Evolutionary conservation across 2,113 vertebrate species (phyloP).

Genomic region (Coregonus clupeaformis): DNA sequence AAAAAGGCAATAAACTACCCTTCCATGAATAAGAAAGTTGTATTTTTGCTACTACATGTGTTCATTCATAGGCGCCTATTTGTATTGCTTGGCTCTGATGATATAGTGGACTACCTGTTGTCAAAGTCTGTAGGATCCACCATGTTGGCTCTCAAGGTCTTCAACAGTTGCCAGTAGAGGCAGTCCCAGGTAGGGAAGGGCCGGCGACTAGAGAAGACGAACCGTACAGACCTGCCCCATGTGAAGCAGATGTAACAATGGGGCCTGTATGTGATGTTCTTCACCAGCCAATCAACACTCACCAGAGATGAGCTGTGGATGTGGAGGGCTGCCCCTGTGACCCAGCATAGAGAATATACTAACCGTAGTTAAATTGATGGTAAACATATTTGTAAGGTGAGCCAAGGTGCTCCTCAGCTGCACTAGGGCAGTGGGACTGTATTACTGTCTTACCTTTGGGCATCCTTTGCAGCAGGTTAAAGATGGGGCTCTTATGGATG

Average conservation of each 20-base stretch:
- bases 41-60: too few species aligned
- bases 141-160: conserved; percentile 66
- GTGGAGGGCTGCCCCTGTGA: conserved; percentile 83
- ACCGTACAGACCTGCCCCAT: conserved; percentile 61
- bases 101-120: conserved; percentile 66
- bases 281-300: conserved; percentile 83
- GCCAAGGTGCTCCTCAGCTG: too few species aligned
- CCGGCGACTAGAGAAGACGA: conserved; percentile 75
- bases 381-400: too few species aligned
- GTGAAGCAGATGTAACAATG: conserved; percentile 87
- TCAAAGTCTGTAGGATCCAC: conserved; percentile 74
- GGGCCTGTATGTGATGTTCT: conserved; percentile 84
- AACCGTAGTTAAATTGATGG: too few species aligned
- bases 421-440: conserved; percentile 12
- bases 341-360: conserved; percentile 18
- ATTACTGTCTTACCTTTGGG: conserved; percentile 82
- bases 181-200: conserved; percentile 71
- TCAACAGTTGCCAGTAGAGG: conserved; percentile 79
- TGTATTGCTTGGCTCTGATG: not conserved
- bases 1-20: not conserved
- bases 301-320: conserved; percentile 80
- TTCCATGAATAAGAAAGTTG: too few species aligned
- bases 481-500: conserved; percentile 81
- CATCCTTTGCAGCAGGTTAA: conserved; percentile 83
- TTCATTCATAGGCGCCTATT: too few species aligned